Base-by-base conservation (phyloP, 2,113 vertebrate genomes). In the Bujurquina vittata region DNA sequence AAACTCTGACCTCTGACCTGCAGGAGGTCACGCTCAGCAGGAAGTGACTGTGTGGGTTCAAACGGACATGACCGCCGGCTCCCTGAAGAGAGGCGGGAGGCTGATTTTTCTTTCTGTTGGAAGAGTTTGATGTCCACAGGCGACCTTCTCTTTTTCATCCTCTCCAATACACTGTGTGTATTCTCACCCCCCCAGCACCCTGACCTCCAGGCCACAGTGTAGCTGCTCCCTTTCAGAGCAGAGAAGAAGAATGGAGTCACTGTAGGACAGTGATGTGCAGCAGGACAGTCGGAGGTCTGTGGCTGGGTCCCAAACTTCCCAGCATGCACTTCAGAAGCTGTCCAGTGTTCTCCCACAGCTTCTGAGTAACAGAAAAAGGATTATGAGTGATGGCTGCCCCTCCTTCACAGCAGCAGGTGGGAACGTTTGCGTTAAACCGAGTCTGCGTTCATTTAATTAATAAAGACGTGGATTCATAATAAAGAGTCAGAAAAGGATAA, bases 51-150 rank as follows among this genome's bases (percentile, higher is more conserved):
- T 52, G 35, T 20, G 69, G 88, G 89, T 93, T 94, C 92, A 95
- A 92, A 93, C 61, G 82, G 87, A 92, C 93, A 92, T 89, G 91
- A 93, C 90, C 62, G 76, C 69, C 92, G 90, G 83, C 91, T 95
- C 95, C 96, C 95, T 90, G 82, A 95, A 95, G 94, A 91, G 46
- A 67, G 20, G 79, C 29, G 79, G 85, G 75, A 83, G 79, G 85
- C 83, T 43, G 55, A 54, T 52, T 52, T 72, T 69, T 69, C 52
- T 49, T 52, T 69, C 43, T 31, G 65, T 69, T 72, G 52, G 67
- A 72, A 54, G 10, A 54, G 46, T 93, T 94, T 91, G 89, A 90
- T 92, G 94, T 93, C 87, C 87, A 91, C 89, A 89, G 69, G 40
- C 74, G 83, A 94, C 93, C 89, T 92, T 88, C 92, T 93, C 88